Base-by-base conservation (phyloP, 2,797 vertebrate genomes). In the Pteronotus mesoamericanus region DNA sequence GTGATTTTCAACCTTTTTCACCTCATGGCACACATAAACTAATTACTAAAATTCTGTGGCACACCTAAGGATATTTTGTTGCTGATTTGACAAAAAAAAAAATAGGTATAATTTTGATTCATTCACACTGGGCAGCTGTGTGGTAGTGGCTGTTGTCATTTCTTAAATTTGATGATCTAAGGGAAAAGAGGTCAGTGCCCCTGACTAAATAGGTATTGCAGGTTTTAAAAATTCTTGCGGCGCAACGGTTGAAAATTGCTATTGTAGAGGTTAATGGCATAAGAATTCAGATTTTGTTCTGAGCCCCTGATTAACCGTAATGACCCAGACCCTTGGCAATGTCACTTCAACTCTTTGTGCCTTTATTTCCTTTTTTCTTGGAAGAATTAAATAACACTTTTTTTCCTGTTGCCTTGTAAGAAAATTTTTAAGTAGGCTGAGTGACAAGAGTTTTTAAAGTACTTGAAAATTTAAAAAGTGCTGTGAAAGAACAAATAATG, bases 381-480 rank as follows among this genome's bases (percentile, higher is more conserved):
- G 87, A 71, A 53, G 15, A 59, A n/a, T 79, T 77, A 86, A 95
- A 83, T 85, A 85, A 46, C 68, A 39, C 39, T 68, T 79, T 74
- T 86, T 68, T 86, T 42, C 4, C 74, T 32, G 26, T 39, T 51
- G 46, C 57, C 39, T 34, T 96, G 95, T 82, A 64, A 74, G 79
- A 90, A 69, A 86, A 72, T 18, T 68, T 94, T 74, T 85, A 89
- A 94, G 39, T n/a, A 78, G 78, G 32, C 39, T 88, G 86, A 90
- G 69, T 84, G 94, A 89, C 64, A 66, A 75, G 72, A 86, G 51
- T 91, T 94, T 95, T 89, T 32, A 24, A 96, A 95, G 29, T 44
- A 32, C 82, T 97, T 74, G 44, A 95, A 94, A 93, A 85, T 77
- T 68, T 83, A 6, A 86, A 93, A 95, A 83, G 72, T 91, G 19